Percentiles rank a stretch among this genome's conserved stretches.
Evolutionary conservation across 2,797 vertebrate species (phyloP).

Genomic region (Perdix hodgsoniae): DNA sequence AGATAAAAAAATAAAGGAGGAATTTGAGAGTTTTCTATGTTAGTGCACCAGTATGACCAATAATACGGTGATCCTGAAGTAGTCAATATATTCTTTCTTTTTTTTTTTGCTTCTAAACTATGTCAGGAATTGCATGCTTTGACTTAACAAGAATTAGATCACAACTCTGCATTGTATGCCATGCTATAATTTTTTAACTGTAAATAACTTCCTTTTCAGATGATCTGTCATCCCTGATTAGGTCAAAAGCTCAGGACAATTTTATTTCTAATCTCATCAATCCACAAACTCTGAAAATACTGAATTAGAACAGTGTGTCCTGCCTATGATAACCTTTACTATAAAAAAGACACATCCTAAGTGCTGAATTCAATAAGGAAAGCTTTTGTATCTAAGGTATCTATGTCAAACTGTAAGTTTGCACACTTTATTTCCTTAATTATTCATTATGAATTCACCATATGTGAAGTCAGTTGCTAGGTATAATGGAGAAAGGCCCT

Average conservation of each 20-base stretch:
- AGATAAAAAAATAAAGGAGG: not conserved
- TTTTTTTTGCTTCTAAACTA: not conserved
- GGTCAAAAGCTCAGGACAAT: not conserved
- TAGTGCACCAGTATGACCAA: not conserved
- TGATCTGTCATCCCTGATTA: not conserved
- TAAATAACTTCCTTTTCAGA: not conserved
- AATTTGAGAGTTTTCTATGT: not conserved
- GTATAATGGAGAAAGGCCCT: not conserved
- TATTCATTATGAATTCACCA: not conserved
- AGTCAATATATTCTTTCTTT: not conserved
- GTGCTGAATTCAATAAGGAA: not conserved
- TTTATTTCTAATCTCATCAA: not conserved
- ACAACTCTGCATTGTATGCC: fast-evolving
- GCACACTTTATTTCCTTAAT: not conserved
- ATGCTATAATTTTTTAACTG: not conserved
- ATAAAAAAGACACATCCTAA: not conserved
- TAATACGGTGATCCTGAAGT: not conserved
- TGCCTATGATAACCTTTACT: not conserved
- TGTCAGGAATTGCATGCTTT: not conserved
- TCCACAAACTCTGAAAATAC: not conserved
- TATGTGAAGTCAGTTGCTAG: not conserved
- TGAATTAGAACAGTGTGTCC: not conserved
- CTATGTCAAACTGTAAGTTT: not conserved
- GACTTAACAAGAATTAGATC: not conserved
- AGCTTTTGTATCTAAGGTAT: not conserved